phyloP scores from a whole-genome alignment of 2,113 vertebrate genomes.

The Perognathus longimembris region DNA sequence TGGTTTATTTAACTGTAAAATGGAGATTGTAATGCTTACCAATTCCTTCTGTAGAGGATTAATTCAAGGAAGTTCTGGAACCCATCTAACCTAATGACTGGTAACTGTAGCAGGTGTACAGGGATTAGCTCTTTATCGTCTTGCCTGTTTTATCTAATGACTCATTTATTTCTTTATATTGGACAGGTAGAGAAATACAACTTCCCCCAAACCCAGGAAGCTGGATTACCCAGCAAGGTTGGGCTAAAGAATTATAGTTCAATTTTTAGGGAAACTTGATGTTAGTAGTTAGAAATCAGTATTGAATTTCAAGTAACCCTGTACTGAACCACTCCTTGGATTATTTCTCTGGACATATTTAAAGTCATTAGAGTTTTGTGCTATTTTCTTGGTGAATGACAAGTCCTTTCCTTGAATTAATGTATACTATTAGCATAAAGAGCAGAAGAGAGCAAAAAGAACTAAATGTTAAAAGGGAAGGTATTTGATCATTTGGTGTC shows the following conservation, averaged over 20 bases:
- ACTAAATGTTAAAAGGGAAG: background rate
- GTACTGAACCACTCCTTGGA: background rate
- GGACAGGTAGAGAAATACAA: background rate
- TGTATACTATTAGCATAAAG: background rate
- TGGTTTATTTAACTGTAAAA: background rate
- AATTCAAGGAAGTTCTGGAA: background rate
- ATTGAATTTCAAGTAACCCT: background rate
- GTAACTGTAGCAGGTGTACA: background rate
- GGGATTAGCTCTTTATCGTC: background rate
- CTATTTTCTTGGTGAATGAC: background rate
- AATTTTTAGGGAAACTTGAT: background rate
- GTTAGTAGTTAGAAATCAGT: background rate
- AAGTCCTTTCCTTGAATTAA: background rate
- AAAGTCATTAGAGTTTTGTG: background rate
- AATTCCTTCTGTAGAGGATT: background rate
- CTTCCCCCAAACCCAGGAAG: background rate
- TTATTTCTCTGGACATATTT: conserved; percentile 3
- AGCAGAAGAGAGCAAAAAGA: background rate
- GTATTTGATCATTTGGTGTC: too few relatives aligned
- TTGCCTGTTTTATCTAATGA: background rate
- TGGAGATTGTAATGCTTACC: background rate
- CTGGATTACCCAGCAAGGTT: background rate
- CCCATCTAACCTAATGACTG: background rate
- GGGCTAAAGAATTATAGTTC: background rate
- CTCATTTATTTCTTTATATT: background rate